These are phyloP conservation scores for Meloidogyne chitwoodi DNA, from an alignment of 1,140 invertebrate genomes.

Conservation along the genomic window DNA sequence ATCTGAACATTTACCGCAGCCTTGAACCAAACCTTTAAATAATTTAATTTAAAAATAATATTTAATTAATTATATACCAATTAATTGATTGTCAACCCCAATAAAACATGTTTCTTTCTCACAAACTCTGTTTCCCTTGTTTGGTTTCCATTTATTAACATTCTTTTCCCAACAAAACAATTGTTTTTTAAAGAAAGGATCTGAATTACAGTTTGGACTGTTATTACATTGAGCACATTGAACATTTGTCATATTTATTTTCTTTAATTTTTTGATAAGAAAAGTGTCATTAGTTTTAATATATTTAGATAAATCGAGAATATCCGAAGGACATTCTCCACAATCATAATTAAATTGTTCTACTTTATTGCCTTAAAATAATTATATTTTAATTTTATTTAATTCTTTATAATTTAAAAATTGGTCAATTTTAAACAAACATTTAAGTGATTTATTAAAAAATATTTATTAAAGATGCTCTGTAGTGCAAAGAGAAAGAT, in stretches of 20 bases:
- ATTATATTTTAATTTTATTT: no score
- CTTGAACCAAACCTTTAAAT: neutral
- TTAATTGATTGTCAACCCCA: neutral
- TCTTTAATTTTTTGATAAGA: neutral
- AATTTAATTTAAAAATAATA: neutral
- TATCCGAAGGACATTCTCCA: neutral
- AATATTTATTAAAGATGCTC: no score
- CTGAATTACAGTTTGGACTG: neutral
- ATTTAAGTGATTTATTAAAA: no score
- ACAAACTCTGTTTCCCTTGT: neutral
- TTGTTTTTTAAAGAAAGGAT: neutral
- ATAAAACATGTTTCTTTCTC: neutral
- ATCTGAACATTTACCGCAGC: neutral
- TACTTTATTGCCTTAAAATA: neutral
- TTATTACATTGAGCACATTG: neutral
- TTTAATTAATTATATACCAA: no score
- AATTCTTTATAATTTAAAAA: no score
- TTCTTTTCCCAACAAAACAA: neutral
- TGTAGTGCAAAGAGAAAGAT: no score
- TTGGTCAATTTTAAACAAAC: no score
- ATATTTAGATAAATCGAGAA: neutral
- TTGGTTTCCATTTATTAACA: neutral
- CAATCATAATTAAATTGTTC: neutral
- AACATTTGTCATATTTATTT: neutral
- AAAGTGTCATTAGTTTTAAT: neutral